Evolutionary conservation across 1,140 invertebrate species (phyloP).

Genomic region (Ceratoteleas bidentatus): DNA sequence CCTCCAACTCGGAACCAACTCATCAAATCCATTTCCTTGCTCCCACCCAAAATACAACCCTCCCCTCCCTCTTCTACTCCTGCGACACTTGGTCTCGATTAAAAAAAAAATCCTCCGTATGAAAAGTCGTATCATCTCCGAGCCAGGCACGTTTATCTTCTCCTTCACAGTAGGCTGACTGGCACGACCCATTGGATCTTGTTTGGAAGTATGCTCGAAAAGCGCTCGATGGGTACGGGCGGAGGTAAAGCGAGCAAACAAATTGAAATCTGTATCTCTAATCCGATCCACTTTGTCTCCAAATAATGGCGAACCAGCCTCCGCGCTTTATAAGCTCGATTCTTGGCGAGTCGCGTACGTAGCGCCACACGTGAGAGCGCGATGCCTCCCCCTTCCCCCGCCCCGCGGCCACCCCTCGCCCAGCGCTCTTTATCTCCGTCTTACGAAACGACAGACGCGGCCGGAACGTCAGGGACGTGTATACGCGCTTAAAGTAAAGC

Average conservation of each 20-base stretch:
- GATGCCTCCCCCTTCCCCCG: background rate
- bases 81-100: too few species aligned
- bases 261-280: constrained; percentile 77
- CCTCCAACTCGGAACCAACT: too few species aligned
- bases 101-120: too few species aligned
- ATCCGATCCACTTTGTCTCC: constrained; percentile 76
- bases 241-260: constrained; percentile 64
- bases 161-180: constrained; percentile 36
- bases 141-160: constrained; percentile 32
- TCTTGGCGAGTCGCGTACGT: constrained; percentile 56
- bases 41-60: too few species aligned
- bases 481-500: too few species aligned
- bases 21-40: too few species aligned
- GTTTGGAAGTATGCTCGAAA: constrained; percentile 47
- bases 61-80: too few species aligned
- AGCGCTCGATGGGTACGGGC: constrained; percentile 30
- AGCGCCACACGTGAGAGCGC: constrained; percentile 41
- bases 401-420: background rate
- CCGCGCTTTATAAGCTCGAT: constrained; percentile 68
- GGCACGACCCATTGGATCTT: constrained; percentile 35
- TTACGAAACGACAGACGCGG: too few species aligned
- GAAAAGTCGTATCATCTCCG: constrained; percentile 11
- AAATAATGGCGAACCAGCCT: constrained; percentile 73
- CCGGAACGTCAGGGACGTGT: too few species aligned
- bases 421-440: constrained; percentile 72